Base-by-base conservation (phyloP, 1,140 invertebrate genomes). In the Saxidomus purpurata region DNA sequence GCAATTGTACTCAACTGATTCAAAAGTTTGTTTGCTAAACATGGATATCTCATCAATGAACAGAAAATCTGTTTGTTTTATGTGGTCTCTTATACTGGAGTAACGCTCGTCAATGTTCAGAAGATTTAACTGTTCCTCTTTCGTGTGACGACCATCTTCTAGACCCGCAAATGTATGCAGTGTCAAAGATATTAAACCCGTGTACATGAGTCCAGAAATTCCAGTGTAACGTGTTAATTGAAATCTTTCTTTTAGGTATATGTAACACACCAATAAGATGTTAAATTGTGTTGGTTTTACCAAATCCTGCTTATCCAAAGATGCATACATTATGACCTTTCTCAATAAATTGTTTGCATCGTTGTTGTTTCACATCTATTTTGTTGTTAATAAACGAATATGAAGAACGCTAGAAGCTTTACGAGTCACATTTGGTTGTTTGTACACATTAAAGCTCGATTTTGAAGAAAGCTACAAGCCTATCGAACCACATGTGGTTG, bases 31-130 rank as follows among this genome's bases (percentile, higher is more conserved):
- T 9, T 49, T 36, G 36, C 83, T 87, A 1, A 90, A 28, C 86
- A 89, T 91, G 9, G 90, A 91, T 4, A 82, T 28, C 55, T 91
- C 90, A 74, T 91, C 90, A 79, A 89, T 84, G 13, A 91, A 47
- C 0, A 89, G 38, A 19, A 6, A 17, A 31, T 91, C 63, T 8
- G 59, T 69, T 31, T 76, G 13, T 43, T 22, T 25, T 11, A 85
- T 81, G 3, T 34, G 63, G 6, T 63, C 6, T 55, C 28, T 71
- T 4, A 47, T 52, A 22, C 47, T 63, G 28, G n/a, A 36, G 71
- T 31, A 52, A 11, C 79, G 36, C 52, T 40, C 34, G 69, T 69
- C 9, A 17, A 28, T 55, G 25, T 34, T n/a, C 43, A 76, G 0
- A 67, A 36, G 15, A 77, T 49, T 13, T 55, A 40, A 25, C 55